Base-by-base conservation (phyloP, 2,113 vertebrate genomes). In the Pedetes capensis region DNA sequence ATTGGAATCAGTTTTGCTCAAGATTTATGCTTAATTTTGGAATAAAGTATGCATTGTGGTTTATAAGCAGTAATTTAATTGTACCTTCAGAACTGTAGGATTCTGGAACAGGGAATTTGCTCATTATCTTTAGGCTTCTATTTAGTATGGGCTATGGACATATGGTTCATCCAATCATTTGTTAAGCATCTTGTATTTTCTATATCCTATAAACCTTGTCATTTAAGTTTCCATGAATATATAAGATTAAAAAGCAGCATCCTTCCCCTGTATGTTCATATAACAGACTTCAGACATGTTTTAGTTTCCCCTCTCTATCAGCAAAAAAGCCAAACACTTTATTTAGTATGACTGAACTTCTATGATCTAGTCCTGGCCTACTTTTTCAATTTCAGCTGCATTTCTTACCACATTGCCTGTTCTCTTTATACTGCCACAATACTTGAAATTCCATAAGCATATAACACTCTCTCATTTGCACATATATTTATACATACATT, bases 21-120 rank as follows among this genome's bases (percentile, higher is more conserved):
- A 76, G 47, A 81, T 29, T 78, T 93, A 53, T n/a, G 22, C 34
- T 81, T 92, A 57, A 69, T 95, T 91, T 79, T 69, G 20, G 88
- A 80, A 94, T 42, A 51, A 87, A 94, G 32, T 86, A 76, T 39
- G 90, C 82, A 72, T 69, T 34, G 7, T 79, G 86, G 66, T 93
- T 75, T 86, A 95, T 91, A 87, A 68, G 37, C 3, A 63, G 63
- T 59, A 49, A 87, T 91, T 93, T 95, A 81, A 91, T 94, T 85
- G 68, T 88, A 79, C 88, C 88, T 95, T 93, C 68, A 81, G 96
- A 66, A 69, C 86, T 55, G n/a, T 90, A 95, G 91, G 85, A 59
- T 79, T 92, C 49, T 64, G 39, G 68, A 93, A 71, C 47, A 80
- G 39, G 69, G 61, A 91, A 39, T 82, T 89, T 94, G 57, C 81